phyloP scores from a whole-genome alignment of 2,888 invertebrate genomes.

The Platycheirus rosarum region DNA sequence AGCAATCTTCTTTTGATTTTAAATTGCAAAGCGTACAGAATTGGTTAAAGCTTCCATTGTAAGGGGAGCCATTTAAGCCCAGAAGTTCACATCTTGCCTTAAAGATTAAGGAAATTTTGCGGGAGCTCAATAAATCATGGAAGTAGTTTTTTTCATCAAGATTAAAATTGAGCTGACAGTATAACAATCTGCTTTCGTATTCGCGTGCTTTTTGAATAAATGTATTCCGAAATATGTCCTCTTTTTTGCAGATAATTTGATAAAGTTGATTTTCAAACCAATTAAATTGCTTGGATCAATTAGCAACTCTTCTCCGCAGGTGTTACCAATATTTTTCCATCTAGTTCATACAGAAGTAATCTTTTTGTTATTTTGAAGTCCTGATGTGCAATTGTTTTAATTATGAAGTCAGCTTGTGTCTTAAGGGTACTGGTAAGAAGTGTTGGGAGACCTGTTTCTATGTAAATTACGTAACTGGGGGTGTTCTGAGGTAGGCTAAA shows the following conservation, averaged over 20 bases:
- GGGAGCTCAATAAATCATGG: neutral
- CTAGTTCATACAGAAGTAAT: constrained; percentile 1
- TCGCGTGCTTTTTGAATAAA: neutral
- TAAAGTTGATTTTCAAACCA: no score
- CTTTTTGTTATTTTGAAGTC: neutral
- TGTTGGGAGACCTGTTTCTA: constrained; percentile 8
- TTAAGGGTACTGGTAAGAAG: neutral
- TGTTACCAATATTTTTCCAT: constrained; percentile 6
- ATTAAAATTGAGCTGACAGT: neutral
- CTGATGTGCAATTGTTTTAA: neutral
- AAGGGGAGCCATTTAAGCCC: neutral
- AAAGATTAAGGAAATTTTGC: neutral
- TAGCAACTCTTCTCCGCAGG: no score
- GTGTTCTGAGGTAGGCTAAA: neutral
- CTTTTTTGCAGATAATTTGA: neutral
- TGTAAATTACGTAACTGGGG: constrained; percentile 1
- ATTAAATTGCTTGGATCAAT: no score
- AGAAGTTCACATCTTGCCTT: neutral
- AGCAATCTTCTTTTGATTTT: neutral
- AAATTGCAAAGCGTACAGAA: neutral
- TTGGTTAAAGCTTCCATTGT: constrained; percentile 1
- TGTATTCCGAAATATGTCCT: neutral
- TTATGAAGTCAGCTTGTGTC: constrained; percentile 1
- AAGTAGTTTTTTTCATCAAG: neutral
- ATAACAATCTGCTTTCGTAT: neutral